phyloP scores from a whole-genome alignment of 2,113 vertebrate species.

The Nansenia antarctica region DNA sequence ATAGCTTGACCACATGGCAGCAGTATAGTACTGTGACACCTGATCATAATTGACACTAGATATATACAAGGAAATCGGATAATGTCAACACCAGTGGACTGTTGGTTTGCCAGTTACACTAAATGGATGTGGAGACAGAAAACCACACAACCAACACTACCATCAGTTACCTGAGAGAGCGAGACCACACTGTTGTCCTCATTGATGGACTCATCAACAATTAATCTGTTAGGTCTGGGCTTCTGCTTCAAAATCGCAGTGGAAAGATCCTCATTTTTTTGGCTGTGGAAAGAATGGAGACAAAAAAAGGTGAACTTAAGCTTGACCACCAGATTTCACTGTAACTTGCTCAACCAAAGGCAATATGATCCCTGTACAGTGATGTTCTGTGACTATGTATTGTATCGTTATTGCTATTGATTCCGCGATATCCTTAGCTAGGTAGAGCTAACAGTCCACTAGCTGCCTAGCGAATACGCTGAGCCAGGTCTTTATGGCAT shows the following conservation, averaged over 20 bases:
- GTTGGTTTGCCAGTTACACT: too few relatives aligned
- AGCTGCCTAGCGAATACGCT: too few relatives aligned
- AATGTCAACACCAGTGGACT: too few relatives aligned
- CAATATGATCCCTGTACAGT: too few relatives aligned
- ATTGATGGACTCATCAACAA: conserved; percentile 99
- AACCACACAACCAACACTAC: background rate
- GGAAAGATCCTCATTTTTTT: conserved; percentile 95
- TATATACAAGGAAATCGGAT: too few relatives aligned
- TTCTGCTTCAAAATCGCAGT: conserved; percentile 99
- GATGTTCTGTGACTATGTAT: too few relatives aligned
- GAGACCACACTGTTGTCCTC: conserved; percentile 99
- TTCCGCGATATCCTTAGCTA: background rate
- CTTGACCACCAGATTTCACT: too few relatives aligned
- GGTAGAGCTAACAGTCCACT: too few relatives aligned
- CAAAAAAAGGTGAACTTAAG: background rate
- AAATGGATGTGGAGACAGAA: background rate
- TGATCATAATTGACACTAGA: too few relatives aligned
- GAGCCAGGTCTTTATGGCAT: too few relatives aligned
- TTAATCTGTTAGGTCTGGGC: conserved; percentile 95
- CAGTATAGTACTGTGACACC: background rate
- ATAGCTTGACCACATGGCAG: too few relatives aligned
- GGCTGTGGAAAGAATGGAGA: conserved; percentile 65
- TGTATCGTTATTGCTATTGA: background rate
- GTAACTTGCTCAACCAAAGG: too few relatives aligned
- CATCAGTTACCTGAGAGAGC: conserved; percentile 87